Evolutionary conservation across 2,888 invertebrate species (phyloP).

Genomic region (Scaptodrosophila latifasciaeformis): DNA sequence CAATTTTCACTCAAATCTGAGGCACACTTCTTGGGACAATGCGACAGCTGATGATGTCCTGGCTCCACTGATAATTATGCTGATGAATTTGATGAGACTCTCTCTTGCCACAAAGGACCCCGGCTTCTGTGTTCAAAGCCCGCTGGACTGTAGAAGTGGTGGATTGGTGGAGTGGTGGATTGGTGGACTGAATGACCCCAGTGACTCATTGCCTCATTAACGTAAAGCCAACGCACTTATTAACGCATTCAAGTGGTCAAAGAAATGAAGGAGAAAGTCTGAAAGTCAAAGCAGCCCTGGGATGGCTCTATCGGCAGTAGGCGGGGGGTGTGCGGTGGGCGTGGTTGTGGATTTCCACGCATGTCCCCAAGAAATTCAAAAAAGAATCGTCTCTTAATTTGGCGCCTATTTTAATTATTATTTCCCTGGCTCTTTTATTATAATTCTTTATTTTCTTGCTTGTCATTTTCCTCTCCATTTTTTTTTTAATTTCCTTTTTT

Average conservation of each 20-base stretch:
- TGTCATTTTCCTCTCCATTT: neutral
- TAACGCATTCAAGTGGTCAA: conserved; percentile 10
- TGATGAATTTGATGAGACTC: conserved; percentile 57
- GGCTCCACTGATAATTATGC: conserved; percentile 65
- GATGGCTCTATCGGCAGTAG: neutral
- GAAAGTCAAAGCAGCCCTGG: too few relatives aligned
- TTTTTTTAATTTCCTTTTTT: neutral
- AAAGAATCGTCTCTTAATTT: conserved; percentile 58
- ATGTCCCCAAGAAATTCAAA: conserved; percentile 53
- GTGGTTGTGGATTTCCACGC: conserved; percentile 45
- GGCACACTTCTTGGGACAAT: conserved; percentile 38
- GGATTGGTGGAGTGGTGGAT: neutral
- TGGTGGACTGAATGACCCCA: conserved; percentile 25
- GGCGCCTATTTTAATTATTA: conserved; percentile 26
- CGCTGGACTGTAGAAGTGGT: neutral
- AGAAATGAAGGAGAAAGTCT: too few relatives aligned
- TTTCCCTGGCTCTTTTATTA: conserved; percentile 1
- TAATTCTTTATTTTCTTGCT: neutral
- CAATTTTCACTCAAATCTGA: conserved; percentile 31
- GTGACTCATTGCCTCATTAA: conserved; percentile 67
- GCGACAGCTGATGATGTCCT: conserved; percentile 62
- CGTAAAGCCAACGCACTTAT: conserved; percentile 57
- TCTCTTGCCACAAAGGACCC: too few relatives aligned
- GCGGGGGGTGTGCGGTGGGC: neutral
- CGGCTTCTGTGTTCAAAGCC: too few relatives aligned